These are phyloP conservation scores for Diadegma fenestrale DNA, from an alignment of 2,888 invertebrate genomes.

Conservation along the genomic window DNA sequence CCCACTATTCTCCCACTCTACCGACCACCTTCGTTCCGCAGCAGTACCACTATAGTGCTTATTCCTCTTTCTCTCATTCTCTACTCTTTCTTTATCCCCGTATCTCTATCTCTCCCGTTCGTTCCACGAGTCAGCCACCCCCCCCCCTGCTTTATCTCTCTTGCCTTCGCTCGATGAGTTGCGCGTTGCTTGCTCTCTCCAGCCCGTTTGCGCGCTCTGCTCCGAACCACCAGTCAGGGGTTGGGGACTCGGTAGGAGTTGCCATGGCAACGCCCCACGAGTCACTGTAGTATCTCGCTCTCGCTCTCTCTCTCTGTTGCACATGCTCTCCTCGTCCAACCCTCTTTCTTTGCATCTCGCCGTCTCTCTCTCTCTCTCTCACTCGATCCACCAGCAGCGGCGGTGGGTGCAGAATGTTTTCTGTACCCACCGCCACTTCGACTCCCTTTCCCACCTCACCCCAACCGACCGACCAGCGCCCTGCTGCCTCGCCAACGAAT, in stretches of 20 bases:
- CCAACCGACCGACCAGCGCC: slow-evolving; percentile 62
- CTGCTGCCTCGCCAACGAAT: slow-evolving; percentile 67
- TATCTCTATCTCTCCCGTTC: slow-evolving; percentile 57
- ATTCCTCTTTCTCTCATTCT: slow-evolving; percentile 52
- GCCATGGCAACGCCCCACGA: slow-evolving; percentile 84
- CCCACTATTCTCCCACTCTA: slow-evolving; percentile 65
- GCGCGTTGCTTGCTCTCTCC: slow-evolving; percentile 51
- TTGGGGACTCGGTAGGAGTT: slow-evolving; percentile 72
- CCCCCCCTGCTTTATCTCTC: slow-evolving; percentile 35
- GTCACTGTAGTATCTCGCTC: slow-evolving; percentile 74
- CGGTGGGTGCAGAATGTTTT: slow-evolving; percentile 39
- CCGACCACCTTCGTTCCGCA: slow-evolving; percentile 54
- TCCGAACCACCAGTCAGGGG: slow-evolving; percentile 58
- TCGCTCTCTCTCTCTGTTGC: slow-evolving; percentile 36
- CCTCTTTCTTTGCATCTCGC: slow-evolving; percentile 67
- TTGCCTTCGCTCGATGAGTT: slow-evolving; percentile 57
- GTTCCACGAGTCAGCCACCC: slow-evolving; percentile 45
- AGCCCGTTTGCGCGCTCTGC: slow-evolving; percentile 43
- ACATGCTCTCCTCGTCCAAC: slow-evolving; percentile 73
- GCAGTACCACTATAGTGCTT: slow-evolving; percentile 64
- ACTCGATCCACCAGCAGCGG: slow-evolving; percentile 21
- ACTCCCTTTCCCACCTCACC: slow-evolving; percentile 49
- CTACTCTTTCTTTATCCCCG: slow-evolving; percentile 35
- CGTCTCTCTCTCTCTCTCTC: slow-evolving; percentile 62
- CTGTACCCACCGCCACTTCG: slow-evolving; percentile 58